Percentiles rank a stretch among this genome's conserved stretches.
Conservation (phyloP, 1,140 invertebrate genomes). For the Tachypleus tridentatus region DNA sequence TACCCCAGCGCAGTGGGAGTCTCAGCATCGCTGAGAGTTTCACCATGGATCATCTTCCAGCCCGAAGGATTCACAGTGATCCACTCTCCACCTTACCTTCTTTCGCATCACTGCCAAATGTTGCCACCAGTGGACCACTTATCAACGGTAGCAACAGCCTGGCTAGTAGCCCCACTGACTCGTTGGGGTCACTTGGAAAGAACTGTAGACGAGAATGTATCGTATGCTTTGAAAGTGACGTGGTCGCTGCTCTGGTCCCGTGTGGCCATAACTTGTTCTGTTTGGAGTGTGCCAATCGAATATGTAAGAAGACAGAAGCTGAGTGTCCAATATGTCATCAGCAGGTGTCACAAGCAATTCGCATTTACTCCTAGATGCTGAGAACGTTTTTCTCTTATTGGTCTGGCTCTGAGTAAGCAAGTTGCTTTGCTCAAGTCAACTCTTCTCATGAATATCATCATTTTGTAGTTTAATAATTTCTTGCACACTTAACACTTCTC, state of each 20-base stretch:
- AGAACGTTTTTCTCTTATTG: neutral
- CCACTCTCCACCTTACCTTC: constrained; percentile 27
- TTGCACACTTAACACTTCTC: constrained; percentile 23
- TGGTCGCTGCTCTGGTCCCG: constrained; percentile 76
- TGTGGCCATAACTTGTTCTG: constrained; percentile 93
- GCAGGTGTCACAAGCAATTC: constrained; percentile 68
- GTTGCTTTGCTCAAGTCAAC: neutral
- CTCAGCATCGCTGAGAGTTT: constrained; percentile 23
- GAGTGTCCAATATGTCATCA: constrained; percentile 62
- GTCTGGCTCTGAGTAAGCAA: neutral
- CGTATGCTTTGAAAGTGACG: constrained; percentile 72
- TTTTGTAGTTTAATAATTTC: constrained; percentile 23
- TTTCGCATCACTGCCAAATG: constrained; percentile 21
- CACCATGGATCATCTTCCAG: constrained; percentile 30
- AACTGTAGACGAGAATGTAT: constrained; percentile 54
- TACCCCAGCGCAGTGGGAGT: constrained; percentile 21
- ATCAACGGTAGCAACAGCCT: constrained; percentile 13
- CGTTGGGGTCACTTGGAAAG: constrained; percentile 32
- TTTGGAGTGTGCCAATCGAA: constrained; percentile 74
- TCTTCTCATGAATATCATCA: constrained; percentile 13
- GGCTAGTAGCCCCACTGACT: constrained; percentile 54
- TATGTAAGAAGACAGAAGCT: constrained; percentile 46
- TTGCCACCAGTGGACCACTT: constrained; percentile 3
- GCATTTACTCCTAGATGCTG: constrained; percentile 43
- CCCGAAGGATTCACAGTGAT: constrained; percentile 34